Percentiles rank a stretch among this genome's conserved stretches.
Conservation (phyloP, 2,797 vertebrate species). For the Dallia pectoralis region DNA sequence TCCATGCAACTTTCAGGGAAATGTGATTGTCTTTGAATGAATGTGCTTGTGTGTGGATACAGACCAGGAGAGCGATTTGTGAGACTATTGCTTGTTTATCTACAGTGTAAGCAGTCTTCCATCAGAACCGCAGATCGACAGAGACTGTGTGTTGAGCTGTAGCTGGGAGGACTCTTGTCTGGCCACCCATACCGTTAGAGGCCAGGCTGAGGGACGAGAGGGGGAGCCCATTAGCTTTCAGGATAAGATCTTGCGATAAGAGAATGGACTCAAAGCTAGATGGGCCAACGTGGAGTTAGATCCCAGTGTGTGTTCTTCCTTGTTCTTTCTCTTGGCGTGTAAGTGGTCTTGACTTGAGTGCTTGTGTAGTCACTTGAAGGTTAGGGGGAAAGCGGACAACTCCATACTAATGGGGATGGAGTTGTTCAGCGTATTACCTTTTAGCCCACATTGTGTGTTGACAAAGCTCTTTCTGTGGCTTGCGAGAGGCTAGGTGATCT, state of each 20-base stretch:
- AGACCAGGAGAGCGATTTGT: conserved; percentile 55
- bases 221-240: conserved; percentile 58
- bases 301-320: neutral
- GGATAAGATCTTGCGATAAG: no score
- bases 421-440: no score
- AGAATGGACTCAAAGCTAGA: conserved; percentile 19
- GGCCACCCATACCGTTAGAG: conserved; percentile 63
- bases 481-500: no score
- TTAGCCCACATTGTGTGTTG: no score
- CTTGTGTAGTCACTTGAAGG: no score
- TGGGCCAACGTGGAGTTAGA: conserved; percentile 50
- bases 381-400: no score
- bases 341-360: neutral
- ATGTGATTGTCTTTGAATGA: no score
- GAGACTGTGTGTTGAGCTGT: conserved; percentile 25
- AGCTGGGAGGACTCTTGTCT: neutral
- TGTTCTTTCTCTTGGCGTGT: neutral
- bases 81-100: conserved; percentile 63
- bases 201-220: conserved; percentile 30
- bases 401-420: no score
- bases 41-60: conserved; percentile 56
- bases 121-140: conserved; percentile 22
- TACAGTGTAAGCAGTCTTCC: conserved; percentile 63
- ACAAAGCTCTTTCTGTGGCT: no score
- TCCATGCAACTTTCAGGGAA: conserved; percentile 51